Evolutionary conservation across 2,113 vertebrate species (phyloP).

Genomic region (Odontophorus gujanensis): DNA sequence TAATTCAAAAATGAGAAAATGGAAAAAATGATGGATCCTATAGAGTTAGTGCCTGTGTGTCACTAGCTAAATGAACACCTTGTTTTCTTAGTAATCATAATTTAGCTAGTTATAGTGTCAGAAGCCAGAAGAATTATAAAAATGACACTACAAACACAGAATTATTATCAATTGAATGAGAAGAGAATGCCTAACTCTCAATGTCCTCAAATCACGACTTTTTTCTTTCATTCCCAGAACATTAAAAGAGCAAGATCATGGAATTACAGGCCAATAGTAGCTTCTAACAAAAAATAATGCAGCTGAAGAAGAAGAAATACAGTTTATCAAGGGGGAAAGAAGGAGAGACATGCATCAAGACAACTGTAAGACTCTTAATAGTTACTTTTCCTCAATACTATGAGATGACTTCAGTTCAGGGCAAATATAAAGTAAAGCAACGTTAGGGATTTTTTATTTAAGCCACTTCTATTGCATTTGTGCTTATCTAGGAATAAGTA

Average conservation of each 20-base stretch:
- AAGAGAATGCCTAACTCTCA: neutral
- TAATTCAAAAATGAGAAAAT: neutral
- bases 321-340: neutral
- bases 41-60: neutral
- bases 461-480: neutral
- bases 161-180: neutral
- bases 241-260: neutral
- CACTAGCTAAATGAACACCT: neutral
- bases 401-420: neutral
- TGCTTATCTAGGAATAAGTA: neutral
- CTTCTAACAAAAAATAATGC: neutral
- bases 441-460: neutral
- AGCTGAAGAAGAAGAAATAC: constrained; percentile 3
- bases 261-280: neutral
- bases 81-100: neutral
- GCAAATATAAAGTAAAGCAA: neutral
- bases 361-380: neutral
- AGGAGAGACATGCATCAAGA: neutral
- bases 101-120: neutral
- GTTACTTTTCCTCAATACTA: neutral
- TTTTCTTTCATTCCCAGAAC: neutral
- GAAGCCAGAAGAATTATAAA: neutral
- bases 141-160: neutral
- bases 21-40: neutral
- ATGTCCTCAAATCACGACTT: neutral